A percentile compares a stretch with the other conserved stretches of the same genome.
These are phyloP conservation scores for Drosophila kanapiae DNA, from an alignment of 1,140 invertebrate species.

Conservation along the genomic window DNA sequence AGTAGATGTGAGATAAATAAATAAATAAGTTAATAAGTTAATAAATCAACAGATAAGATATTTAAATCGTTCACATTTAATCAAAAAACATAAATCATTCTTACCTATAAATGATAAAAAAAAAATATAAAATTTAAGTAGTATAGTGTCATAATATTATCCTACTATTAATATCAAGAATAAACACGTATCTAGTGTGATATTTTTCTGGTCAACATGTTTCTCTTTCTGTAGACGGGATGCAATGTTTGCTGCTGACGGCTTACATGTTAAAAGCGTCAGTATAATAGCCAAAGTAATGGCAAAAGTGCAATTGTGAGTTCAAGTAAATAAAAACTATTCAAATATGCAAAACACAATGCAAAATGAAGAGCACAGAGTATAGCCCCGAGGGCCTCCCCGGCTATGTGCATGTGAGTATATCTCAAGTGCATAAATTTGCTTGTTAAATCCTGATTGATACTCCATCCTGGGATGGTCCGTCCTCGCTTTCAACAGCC, in stretches of 20 bases:
- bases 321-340: slow-evolving; percentile 84
- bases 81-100: no score
- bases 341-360: slow-evolving; percentile 83
- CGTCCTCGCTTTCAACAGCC: slow-evolving; percentile 26
- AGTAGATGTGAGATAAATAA: no score
- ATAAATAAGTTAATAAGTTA: no score
- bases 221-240: slow-evolving; percentile 16
- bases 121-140: no score
- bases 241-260: slow-evolving; percentile 57
- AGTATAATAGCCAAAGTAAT: slow-evolving; percentile 83
- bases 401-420: slow-evolving; percentile 17
- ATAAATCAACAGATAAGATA: no score
- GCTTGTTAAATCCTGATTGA: slow-evolving; percentile 81
- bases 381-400: slow-evolving; percentile 10
- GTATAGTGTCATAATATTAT: no score
- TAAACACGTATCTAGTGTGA: neutral
- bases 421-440: slow-evolving; percentile 79
- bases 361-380: slow-evolving; percentile 66
- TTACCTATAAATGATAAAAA: no score
- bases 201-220: neutral
- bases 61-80: no score
- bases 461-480: slow-evolving; percentile 62
- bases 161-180: neutral
- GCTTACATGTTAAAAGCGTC: slow-evolving; percentile 76
- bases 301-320: slow-evolving; percentile 84